Percentiles rank a stretch among this genome's conserved stretches.
phyloP scores from a whole-genome alignment of 1,140 invertebrate genomes.

The Eupristina koningsbergeri region DNA sequence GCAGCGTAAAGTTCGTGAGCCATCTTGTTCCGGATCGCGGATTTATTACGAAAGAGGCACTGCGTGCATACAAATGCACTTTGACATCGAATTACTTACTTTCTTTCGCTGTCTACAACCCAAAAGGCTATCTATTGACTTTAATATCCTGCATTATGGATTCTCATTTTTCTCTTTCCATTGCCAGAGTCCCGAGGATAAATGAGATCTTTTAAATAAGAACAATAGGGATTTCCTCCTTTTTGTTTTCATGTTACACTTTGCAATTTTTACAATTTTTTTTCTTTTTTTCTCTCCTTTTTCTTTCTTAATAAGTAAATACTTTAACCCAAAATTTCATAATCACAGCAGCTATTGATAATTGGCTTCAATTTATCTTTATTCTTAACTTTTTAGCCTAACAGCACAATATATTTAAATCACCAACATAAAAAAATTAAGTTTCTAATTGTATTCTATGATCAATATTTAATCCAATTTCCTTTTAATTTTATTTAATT shows the following conservation, averaged over 20 bases:
- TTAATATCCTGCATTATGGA: neutral
- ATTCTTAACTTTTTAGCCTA: too few species aligned
- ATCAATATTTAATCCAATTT: neutral
- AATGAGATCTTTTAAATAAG: neutral
- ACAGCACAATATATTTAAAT: too few species aligned
- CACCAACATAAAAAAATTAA: too few species aligned
- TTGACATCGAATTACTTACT: neutral
- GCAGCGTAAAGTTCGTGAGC: slow-evolving; percentile 5
- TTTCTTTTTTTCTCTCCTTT: too few species aligned
- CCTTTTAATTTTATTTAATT: neutral
- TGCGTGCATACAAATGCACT: neutral
- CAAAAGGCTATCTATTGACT: neutral
- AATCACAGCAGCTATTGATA: too few species aligned
- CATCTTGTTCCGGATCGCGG: slow-evolving; percentile 10
- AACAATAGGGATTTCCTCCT: neutral
- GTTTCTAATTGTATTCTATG: too few species aligned
- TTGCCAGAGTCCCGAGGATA: neutral
- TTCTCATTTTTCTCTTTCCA: neutral
- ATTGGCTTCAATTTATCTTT: too few species aligned
- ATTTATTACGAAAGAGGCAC: slow-evolving; percentile 17
- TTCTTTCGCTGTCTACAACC: neutral
- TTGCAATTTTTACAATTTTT: too few species aligned
- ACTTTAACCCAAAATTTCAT: too few species aligned
- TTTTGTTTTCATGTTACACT: too few species aligned
- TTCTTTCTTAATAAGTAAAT: too few species aligned